phyloP scores from a whole-genome alignment of 2,888 invertebrate genomes.

The Tryphoninae sp. region DNA sequence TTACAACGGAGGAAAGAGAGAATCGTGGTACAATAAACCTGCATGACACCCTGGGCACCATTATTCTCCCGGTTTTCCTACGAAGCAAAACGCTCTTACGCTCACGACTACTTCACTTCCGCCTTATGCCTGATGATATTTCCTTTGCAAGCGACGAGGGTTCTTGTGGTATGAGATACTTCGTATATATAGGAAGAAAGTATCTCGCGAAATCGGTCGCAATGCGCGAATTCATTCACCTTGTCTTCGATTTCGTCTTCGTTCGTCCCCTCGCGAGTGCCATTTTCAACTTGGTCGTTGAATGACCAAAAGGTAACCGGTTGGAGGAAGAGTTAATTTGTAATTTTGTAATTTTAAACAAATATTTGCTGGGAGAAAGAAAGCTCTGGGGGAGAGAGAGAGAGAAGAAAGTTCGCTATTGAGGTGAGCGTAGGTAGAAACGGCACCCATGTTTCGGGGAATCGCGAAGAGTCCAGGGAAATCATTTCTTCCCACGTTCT shows the following conservation, averaged over 20 bases:
- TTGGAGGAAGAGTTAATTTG: too few relatives aligned
- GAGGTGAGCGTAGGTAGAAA: too few relatives aligned
- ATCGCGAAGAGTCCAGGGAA: too few relatives aligned
- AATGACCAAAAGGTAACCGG: not conserved
- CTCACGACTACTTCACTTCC: constrained; percentile 7
- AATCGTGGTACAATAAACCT: constrained; percentile 58
- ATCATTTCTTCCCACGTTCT: too few relatives aligned
- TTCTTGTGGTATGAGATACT: not conserved
- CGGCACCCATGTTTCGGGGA: too few relatives aligned
- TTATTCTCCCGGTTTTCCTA: constrained; percentile 56
- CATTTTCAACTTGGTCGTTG: constrained; percentile 27
- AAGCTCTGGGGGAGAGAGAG: too few relatives aligned
- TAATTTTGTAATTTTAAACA: too few relatives aligned
- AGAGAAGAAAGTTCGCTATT: too few relatives aligned
- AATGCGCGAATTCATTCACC: too few relatives aligned
- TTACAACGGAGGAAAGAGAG: not conserved
- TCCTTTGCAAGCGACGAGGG: constrained; percentile 38
- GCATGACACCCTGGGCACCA: constrained; percentile 58
- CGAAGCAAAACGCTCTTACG: constrained; percentile 12
- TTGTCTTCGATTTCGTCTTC: not conserved
- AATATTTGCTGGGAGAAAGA: too few relatives aligned
- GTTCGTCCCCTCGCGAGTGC: constrained; percentile 30
- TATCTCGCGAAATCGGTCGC: too few relatives aligned
- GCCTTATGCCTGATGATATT: constrained; percentile 27
- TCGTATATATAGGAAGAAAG: constrained; percentile 2